Conservation (phyloP, 2,888 invertebrate species). For the Hoplodrina ambigua region DNA sequence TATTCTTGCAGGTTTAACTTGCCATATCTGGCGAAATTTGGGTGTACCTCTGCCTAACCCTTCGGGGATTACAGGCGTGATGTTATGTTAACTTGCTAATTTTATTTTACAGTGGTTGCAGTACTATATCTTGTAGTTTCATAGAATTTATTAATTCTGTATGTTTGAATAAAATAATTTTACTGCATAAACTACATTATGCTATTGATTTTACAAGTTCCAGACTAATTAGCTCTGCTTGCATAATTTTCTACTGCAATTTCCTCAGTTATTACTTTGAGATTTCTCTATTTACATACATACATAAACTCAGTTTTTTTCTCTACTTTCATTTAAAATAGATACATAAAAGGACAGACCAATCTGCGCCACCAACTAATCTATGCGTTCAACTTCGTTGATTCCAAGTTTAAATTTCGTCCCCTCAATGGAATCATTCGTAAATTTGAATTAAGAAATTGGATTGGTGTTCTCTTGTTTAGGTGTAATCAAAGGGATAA, state of each 20-base stretch:
- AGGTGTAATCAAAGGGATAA: slow-evolving; percentile 64
- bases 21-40: too few relatives aligned
- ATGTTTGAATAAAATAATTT: too few relatives aligned
- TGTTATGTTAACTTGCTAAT: too few relatives aligned
- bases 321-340: neutral
- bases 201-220: too few relatives aligned
- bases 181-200: too few relatives aligned
- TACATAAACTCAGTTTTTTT: too few relatives aligned
- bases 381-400: slow-evolving; percentile 49
- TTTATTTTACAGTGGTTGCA: neutral
- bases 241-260: too few relatives aligned
- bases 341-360: slow-evolving; percentile 1
- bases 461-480: slow-evolving; percentile 70
- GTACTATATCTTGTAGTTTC: neutral
- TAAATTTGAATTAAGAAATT: slow-evolving; percentile 77
- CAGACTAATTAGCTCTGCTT: too few relatives aligned
- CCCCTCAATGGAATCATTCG: slow-evolving; percentile 67
- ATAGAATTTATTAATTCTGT: too few relatives aligned
- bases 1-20: neutral
- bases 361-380: slow-evolving; percentile 44
- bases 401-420: slow-evolving; percentile 70
- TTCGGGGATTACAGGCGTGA: too few relatives aligned
- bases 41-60: neutral
- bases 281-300: too few relatives aligned
- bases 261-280: too few relatives aligned